Base-by-base conservation (phyloP, 2,113 vertebrate species). In the Bujurquina vittata region DNA sequence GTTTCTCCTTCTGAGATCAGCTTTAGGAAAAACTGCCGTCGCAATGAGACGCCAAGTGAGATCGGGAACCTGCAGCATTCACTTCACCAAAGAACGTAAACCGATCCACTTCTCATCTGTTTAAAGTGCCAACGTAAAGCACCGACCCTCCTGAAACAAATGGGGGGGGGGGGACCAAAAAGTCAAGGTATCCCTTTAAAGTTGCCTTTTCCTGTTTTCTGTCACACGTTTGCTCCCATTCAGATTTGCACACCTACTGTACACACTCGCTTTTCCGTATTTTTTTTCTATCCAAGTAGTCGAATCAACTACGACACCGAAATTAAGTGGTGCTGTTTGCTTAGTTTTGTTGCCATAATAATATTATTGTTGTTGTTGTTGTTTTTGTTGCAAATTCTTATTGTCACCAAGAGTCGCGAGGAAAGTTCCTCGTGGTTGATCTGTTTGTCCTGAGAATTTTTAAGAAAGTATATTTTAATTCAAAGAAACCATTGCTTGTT, bases 241-340 rank as follows among this genome's bases (percentile, higher is more conserved):
- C 81, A 80, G 60, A 89, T 91, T 92, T 92, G 91, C 92, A 93
- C 93, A 92, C 79, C 85, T 89, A 88, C 91, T 92, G 88, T 92
- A 84, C 56, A 49, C 37, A 15, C 60, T 43, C 10, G 75, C 85
- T 87, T 83, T 75, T 61, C 37, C 72, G 59, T 84, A 81, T 80
- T 59, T 35, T 15, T 2, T 83, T 82, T 63, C 40, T 15, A 3
- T 12, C 7, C 7, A 5, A 81, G 49, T 72, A 75, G 89, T 76
- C 69, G 56, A 88, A 79, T 58, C 52, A 29, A 72, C 67, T 55
- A 80, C 35, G 62, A 88, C 84, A 57, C 84, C 80, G 62, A 83
- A 59, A 55, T 43, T 10, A 80, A 74, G 10, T 79, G 87, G 89
- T 93, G 91, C 93, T 91, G 74, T 90, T 90, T 73, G 33, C 56